Evolutionary conservation across 1,140 invertebrate species (phyloP).

Genomic region (Euborellia annulipes): DNA sequence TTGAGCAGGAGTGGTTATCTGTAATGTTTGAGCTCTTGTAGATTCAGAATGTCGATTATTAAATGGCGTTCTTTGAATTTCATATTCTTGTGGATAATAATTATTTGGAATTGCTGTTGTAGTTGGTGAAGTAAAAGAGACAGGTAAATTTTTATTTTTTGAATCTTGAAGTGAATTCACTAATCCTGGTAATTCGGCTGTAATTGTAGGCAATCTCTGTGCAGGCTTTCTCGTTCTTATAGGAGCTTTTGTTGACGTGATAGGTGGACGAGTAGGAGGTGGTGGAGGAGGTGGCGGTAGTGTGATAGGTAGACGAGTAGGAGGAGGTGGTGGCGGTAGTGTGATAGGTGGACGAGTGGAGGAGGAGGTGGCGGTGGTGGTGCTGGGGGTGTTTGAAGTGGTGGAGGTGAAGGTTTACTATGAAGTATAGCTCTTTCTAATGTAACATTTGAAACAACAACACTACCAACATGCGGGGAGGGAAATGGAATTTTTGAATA

Average conservation of each 20-base stretch:
- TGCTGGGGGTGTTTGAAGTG: too few relatives aligned
- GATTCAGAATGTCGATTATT: too few relatives aligned
- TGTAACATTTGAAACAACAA: slow-evolving; percentile 39
- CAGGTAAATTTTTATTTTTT: not conserved
- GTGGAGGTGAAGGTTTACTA: not conserved
- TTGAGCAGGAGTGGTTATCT: too few relatives aligned
- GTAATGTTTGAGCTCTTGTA: too few relatives aligned
- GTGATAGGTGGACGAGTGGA: too few relatives aligned
- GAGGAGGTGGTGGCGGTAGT: too few relatives aligned
- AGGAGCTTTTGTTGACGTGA: slow-evolving; percentile 3
- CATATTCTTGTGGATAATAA: not conserved
- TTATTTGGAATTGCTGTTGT: not conserved
- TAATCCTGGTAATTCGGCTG: slow-evolving; percentile 35
- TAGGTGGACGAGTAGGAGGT: slow-evolving; percentile 12
- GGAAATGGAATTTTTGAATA: slow-evolving; percentile 71
- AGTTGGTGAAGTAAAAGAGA: not conserved
- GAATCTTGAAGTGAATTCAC: slow-evolving; percentile 41
- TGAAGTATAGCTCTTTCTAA: slow-evolving; percentile 8
- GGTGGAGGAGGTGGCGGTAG: slow-evolving; percentile 4
- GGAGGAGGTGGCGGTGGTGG: too few relatives aligned
- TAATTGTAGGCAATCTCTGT: slow-evolving; percentile 32
- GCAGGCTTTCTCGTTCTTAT: slow-evolving; percentile 22
- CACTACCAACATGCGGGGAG: slow-evolving; percentile 66
- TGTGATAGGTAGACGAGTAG: too few relatives aligned
- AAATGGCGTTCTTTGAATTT: not conserved